Conservation (phyloP, 1,140 invertebrate genomes). For the Drosophila sp. region DNA sequence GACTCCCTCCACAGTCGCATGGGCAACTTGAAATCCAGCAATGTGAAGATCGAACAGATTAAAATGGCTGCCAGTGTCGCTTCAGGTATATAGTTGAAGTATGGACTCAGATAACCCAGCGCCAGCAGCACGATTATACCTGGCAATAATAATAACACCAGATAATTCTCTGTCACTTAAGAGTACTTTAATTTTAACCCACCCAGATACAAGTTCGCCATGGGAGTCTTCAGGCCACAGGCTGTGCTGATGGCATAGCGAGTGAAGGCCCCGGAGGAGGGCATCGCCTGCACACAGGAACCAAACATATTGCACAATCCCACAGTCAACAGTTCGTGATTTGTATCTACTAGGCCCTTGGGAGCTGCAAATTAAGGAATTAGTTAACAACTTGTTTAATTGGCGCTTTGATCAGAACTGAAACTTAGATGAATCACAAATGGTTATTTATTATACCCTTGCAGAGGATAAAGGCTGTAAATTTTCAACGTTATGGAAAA, state of each 20-base stretch:
- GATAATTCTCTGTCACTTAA: neutral
- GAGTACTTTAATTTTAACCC: conserved; percentile 1
- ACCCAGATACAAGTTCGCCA: conserved; percentile 89
- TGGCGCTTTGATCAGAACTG: too few species aligned
- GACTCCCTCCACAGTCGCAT: conserved; percentile 90
- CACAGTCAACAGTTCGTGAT: conserved; percentile 90
- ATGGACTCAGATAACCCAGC: conserved; percentile 91
- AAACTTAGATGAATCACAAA: too few species aligned
- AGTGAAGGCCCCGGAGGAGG: conserved; percentile 91
- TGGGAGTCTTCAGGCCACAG: conserved; percentile 90
- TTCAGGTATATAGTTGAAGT: conserved; percentile 93
- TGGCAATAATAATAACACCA: conserved; percentile 18
- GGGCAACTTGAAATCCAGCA: conserved; percentile 88
- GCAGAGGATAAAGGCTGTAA: too few species aligned
- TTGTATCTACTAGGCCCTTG: conserved; percentile 87
- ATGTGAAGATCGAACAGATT: conserved; percentile 79
- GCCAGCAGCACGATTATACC: conserved; percentile 87
- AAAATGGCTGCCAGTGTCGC: conserved; percentile 92
- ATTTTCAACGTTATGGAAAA: too few species aligned
- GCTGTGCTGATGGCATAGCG: conserved; percentile 91
- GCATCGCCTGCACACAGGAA: conserved; percentile 91
- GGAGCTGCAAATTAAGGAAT: conserved; percentile 54
- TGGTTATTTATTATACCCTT: too few species aligned
- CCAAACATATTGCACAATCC: conserved; percentile 91
- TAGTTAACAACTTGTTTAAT: neutral